A percentile compares a stretch with the other conserved stretches of the same genome.
phyloP scores from a whole-genome alignment of 2,113 vertebrate species.

The Pogonocichla stellata region DNA sequence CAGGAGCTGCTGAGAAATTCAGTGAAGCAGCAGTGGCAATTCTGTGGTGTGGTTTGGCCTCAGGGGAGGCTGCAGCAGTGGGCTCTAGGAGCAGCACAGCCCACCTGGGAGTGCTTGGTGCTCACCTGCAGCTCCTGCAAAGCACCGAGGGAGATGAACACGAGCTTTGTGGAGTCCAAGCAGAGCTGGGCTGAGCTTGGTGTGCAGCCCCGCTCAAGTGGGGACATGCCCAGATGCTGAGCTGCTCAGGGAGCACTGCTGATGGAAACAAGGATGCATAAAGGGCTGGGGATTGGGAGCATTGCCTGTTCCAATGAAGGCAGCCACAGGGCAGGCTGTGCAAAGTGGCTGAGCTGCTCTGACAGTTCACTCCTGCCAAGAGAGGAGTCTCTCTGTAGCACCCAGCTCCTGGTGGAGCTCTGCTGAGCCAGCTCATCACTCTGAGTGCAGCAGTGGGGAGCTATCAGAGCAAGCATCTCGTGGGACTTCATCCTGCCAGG shows the following conservation, averaged over 20 bases:
- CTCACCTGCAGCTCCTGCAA: neutral
- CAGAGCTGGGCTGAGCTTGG: neutral
- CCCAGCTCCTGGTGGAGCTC: neutral
- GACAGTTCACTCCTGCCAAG: neutral
- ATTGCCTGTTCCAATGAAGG: fast-evolving
- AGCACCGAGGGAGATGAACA: neutral
- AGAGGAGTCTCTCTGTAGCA: neutral
- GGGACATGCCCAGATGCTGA: neutral
- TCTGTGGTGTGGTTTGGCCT: neutral
- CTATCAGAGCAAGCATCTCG: neutral
- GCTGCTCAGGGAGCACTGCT: neutral
- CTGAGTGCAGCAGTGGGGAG: neutral
- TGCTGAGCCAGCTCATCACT: neutral
- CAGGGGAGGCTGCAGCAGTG: neutral
- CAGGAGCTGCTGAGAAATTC: neutral
- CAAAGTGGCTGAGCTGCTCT: neutral
- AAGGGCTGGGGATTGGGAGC: neutral
- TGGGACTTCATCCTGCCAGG: neutral
- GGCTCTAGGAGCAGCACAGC: neutral
- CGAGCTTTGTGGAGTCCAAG: neutral
- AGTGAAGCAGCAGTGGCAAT: neutral
- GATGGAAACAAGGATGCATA: neutral
- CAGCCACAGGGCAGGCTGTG: neutral
- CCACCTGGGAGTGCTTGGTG: neutral
- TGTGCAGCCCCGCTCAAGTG: neutral